Base-by-base conservation (phyloP, 2,797 vertebrate species). In the Lerista edwardsae region DNA sequence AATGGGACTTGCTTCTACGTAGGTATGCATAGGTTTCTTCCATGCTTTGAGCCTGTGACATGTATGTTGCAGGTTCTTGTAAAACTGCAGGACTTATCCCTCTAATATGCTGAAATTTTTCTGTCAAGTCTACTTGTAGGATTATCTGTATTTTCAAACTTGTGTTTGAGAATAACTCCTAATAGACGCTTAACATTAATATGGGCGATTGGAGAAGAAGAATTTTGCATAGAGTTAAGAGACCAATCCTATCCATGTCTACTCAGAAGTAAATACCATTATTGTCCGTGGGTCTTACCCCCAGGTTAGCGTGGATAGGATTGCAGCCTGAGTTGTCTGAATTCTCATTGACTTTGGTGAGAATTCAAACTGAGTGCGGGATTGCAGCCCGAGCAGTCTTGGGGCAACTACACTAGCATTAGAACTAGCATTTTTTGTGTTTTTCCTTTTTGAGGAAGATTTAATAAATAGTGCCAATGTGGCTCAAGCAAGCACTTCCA, bases 401-500 rank as follows among this genome's bases (percentile, higher is more conserved):
- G 9, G 57, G 82, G 88, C 90, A 84, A 75, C 79, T 90, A 73
- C 15, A 14, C 0, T 89, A 85, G 85, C 34, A 21, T 84, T 84
- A 86, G 74, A 55, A 67, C 14, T 23, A 31, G 39, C 11, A 75
- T 80, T 55, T n/a, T 31, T 0, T 39, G 68, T 89, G 27, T 55
- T 36, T 36, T 88, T n/a, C 44, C 88, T 71, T 67, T 64, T 82
- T 67, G 77, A 82, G 83, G 34, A 83, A 23, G 65, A n/a, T 47
- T 17, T 59, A 29, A 29, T 84, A 21, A 80, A 83, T 76, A 83
- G 31, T 87, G 84, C 29, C 80, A 4, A 82, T 82, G 80, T 86
- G 80, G 88, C 86, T 84, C 55, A 68, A 41, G 78, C 79, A 29
- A 73, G 6, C 84, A 1, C 89, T 90, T 94, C 91, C 62, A 82